These are phyloP conservation scores for Microctenopoma lineatum DNA, from an alignment of 2,797 vertebrate genomes.

Conservation along the genomic window DNA sequence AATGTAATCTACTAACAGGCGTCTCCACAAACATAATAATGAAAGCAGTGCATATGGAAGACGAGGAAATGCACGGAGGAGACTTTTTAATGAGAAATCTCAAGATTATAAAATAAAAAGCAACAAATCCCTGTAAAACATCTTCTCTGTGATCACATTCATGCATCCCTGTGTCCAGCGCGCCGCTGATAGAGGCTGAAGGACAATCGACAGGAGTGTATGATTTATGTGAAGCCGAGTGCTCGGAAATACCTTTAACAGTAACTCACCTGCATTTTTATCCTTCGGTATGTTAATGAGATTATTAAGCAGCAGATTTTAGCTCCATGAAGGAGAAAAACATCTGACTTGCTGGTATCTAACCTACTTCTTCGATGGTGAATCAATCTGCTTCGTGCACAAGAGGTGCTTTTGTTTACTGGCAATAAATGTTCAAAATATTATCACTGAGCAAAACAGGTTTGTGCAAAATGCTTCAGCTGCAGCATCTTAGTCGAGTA, in stretches of 20 bases:
- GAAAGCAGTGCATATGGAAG: neutral
- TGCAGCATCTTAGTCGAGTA: too few species aligned
- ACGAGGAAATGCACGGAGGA: neutral
- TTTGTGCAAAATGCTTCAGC: too few species aligned
- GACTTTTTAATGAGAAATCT: conserved; percentile 34
- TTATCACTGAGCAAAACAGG: too few species aligned
- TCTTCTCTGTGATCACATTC: neutral
- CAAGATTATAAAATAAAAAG: conserved; percentile 28
- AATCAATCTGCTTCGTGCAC: too few species aligned
- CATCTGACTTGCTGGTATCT: neutral
- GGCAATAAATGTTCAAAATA: too few species aligned
- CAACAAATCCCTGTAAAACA: conserved; percentile 16
- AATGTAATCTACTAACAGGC: conserved; percentile 8
- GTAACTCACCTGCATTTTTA: neutral
- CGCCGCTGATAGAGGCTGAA: neutral
- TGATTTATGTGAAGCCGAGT: neutral
- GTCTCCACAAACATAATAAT: conserved; percentile 1
- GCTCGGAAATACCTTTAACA: neutral
- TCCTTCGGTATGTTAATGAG: neutral
- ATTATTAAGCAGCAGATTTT: neutral
- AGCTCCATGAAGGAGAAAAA: neutral
- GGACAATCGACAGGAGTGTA: too few species aligned
- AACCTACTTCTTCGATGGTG: neutral
- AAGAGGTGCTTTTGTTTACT: too few species aligned
- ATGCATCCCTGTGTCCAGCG: too few species aligned